These are phyloP conservation scores for Drosophila novamexicana DNA, from an alignment of 1,140 invertebrate genomes.

Conservation along the genomic window DNA sequence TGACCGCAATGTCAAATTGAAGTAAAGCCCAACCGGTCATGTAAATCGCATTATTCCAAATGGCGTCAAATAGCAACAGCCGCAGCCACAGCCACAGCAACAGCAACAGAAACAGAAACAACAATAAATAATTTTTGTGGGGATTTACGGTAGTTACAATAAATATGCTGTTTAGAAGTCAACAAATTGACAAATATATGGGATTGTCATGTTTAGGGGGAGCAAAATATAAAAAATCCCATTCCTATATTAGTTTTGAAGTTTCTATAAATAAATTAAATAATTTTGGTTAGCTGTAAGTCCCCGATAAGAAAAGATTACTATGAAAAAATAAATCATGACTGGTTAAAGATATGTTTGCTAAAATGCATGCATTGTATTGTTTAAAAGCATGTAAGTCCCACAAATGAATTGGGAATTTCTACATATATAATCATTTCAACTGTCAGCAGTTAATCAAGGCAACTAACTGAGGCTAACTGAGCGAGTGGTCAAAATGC, in stretches of 20 bases:
- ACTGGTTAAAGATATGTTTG: not conserved
- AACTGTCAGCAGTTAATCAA: no score
- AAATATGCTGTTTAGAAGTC: conserved; percentile 3
- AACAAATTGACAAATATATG: conserved; percentile 16
- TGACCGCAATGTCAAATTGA: conserved; percentile 65
- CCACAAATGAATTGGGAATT: not conserved
- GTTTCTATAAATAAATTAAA: not conserved
- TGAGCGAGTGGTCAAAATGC: no score
- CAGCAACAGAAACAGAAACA: conserved; percentile 11
- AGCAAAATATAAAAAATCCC: conserved; percentile 2
- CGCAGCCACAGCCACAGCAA: conserved; percentile 4
- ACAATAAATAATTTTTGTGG: conserved; percentile 11
- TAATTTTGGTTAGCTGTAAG: not conserved
- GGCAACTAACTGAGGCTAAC: no score
- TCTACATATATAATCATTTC: no score
- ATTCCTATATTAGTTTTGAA: not conserved
- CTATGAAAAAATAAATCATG: not conserved
- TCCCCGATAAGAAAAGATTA: not conserved
- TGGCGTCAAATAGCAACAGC: conserved; percentile 28
- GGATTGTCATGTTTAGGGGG: conserved; percentile 19
- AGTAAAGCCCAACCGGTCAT: conserved; percentile 54
- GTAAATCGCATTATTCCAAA: conserved; percentile 69
- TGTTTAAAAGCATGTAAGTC: no score
- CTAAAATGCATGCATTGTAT: no score
- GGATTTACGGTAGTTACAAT: conserved; percentile 26